Conservation (phyloP, 1,140 invertebrate genomes). For the Drosophila chauvacae region DNA sequence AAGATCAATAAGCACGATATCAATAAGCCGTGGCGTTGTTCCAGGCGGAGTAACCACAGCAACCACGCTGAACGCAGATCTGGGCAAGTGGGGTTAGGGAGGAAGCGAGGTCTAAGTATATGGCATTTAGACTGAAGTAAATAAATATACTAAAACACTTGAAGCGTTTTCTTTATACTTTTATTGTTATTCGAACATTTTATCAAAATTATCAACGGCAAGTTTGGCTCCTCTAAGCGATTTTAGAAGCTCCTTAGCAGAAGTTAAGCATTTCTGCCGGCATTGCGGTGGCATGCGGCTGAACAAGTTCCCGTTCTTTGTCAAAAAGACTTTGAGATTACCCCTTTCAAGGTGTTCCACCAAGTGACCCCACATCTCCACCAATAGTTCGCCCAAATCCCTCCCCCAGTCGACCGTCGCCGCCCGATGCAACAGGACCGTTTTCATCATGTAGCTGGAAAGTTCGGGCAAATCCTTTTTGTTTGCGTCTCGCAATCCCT, state of each 20-base stretch:
- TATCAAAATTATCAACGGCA: not conserved
- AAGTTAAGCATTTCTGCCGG: too few species aligned
- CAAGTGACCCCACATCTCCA: slow-evolving; percentile 27
- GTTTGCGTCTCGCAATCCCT: slow-evolving; percentile 30
- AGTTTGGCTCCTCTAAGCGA: not conserved
- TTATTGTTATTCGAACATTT: not conserved
- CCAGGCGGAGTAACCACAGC: slow-evolving; percentile 32
- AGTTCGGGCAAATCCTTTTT: slow-evolving; percentile 9
- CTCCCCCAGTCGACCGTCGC: not conserved
- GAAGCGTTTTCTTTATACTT: not conserved
- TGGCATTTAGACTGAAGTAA: not conserved
- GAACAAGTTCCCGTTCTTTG: slow-evolving; percentile 4
- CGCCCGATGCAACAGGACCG: slow-evolving; percentile 24
- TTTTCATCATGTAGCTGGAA: slow-evolving; percentile 48
- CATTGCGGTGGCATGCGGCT: not conserved
- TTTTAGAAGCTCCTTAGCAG: not conserved
- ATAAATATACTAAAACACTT: not conserved
- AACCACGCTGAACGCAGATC: slow-evolving; percentile 9
- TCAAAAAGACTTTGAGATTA: slow-evolving; percentile 10
- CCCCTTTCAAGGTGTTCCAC: not conserved
- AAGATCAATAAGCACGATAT: slow-evolving; percentile 85
- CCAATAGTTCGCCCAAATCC: not conserved
- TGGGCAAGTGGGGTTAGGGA: not conserved
- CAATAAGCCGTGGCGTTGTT: slow-evolving; percentile 73
- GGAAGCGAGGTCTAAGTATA: too few species aligned